Evolutionary conservation across 2,888 invertebrate species (phyloP).

Genomic region (Ametastegia equiseti): DNA sequence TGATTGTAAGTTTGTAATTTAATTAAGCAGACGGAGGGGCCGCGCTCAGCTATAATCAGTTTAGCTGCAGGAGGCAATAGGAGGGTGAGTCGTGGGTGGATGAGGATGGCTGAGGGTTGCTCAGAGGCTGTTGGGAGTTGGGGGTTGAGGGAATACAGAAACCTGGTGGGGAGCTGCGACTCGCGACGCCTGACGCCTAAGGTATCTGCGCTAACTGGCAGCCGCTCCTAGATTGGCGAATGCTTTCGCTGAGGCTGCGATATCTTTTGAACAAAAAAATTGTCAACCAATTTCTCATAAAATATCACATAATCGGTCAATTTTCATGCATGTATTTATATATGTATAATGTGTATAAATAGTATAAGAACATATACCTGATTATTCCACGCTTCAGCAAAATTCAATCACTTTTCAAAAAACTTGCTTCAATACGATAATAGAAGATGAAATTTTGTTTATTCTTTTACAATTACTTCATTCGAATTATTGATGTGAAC

Average conservation of each 20-base stretch:
- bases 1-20: constrained; percentile 68
- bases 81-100: constrained; percentile 55
- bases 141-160: background rate
- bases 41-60: constrained; percentile 65
- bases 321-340: too few relatives aligned
- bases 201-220: constrained; percentile 24
- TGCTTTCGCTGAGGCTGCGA: background rate
- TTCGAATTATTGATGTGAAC: background rate
- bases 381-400: too few relatives aligned
- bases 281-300: background rate
- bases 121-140: background rate
- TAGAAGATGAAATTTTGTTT: too few relatives aligned
- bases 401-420: too few relatives aligned
- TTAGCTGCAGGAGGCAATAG: constrained; percentile 64
- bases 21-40: constrained; percentile 63
- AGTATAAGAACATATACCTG: too few relatives aligned
- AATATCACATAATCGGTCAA: background rate
- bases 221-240: constrained; percentile 20
- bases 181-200: background rate
- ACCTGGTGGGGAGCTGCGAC: background rate
- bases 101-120: constrained; percentile 32
- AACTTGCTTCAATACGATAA: too few relatives aligned
- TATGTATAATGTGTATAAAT: too few relatives aligned
- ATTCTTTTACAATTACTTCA: too few relatives aligned
- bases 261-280: background rate